Evolutionary conservation across 2,888 invertebrate species (phyloP).

Genomic region (Phragmatobia fuliginosa): DNA sequence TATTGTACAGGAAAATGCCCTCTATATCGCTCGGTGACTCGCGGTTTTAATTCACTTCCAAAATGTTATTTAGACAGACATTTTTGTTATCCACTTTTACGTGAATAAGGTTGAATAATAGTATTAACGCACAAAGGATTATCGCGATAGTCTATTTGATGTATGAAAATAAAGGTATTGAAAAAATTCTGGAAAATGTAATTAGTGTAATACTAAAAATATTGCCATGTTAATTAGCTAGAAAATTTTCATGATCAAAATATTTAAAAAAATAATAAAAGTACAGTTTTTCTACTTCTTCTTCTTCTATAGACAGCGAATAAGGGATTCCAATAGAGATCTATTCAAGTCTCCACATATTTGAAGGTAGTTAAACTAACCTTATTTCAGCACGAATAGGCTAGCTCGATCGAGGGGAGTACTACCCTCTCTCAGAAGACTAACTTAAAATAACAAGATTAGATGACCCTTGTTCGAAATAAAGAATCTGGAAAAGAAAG

Average conservation of each 20-base stretch:
- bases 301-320: no score
- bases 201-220: neutral
- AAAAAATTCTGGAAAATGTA: neutral
- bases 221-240: neutral
- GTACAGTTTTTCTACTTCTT: no score
- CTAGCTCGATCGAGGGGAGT: no score
- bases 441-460: no score
- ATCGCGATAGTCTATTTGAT: slow-evolving; percentile 2
- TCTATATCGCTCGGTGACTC: slow-evolving; percentile 36
- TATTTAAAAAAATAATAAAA: neutral
- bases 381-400: no score
- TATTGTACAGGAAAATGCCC: slow-evolving; percentile 56
- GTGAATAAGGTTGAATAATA: slow-evolving; percentile 26
- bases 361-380: no score
- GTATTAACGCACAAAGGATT: slow-evolving; percentile 25
- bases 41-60: slow-evolving; percentile 44
- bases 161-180: neutral
- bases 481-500: no score
- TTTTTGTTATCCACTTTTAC: slow-evolving; percentile 17
- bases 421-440: no score
- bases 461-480: no score
- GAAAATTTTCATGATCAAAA: neutral
- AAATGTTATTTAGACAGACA: slow-evolving; percentile 30
- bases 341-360: no score
- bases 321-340: no score